Percentiles rank a stretch among this genome's conserved stretches.
Conservation (phyloP, 2,113 vertebrate genomes). For the Thamnaconus septentrionalis region DNA sequence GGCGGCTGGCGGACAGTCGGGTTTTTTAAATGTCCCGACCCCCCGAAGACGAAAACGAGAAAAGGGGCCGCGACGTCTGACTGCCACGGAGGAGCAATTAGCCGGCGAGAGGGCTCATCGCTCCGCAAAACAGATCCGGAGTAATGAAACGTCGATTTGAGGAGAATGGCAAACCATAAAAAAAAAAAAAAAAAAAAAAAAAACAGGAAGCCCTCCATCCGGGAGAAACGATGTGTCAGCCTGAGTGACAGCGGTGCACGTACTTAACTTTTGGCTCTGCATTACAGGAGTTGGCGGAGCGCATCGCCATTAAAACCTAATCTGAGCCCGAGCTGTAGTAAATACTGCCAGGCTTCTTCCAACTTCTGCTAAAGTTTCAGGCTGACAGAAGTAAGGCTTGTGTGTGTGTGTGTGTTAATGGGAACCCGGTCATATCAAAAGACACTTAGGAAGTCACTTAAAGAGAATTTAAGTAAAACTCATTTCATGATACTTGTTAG, state of each 20-base stretch:
- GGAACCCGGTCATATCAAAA: no score
- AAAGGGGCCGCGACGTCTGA: constrained; percentile 28
- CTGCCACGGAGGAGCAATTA: constrained; percentile 42
- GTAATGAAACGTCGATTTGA: constrained; percentile 23
- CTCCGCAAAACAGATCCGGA: constrained; percentile 34
- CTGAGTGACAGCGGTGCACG: constrained; percentile 54
- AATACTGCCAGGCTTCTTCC: constrained; percentile 11
- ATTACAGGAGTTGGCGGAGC: constrained; percentile 21
- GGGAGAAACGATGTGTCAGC: constrained; percentile 41
- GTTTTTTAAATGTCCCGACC: constrained; percentile 51
- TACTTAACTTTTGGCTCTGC: constrained; percentile 23
- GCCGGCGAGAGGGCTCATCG: constrained; percentile 19
- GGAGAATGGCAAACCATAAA: constrained; percentile 28
- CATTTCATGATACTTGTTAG: no score
- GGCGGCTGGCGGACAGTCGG: constrained; percentile 40
- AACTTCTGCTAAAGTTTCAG: constrained; percentile 2
- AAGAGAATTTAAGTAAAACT: no score
- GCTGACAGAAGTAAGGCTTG: no score
- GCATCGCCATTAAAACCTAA: constrained; percentile 38
- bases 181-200: constrained; percentile 18
- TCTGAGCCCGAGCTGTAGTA: constrained; percentile 10
- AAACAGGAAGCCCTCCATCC: constrained; percentile 5
- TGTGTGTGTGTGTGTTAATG: no score
- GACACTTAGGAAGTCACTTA: no score
- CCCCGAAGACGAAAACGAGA: not conserved